Percentiles rank a stretch among this genome's conserved stretches.
Conservation (phyloP, 2,797 vertebrate genomes). For the Brachymystax lenok region DNA sequence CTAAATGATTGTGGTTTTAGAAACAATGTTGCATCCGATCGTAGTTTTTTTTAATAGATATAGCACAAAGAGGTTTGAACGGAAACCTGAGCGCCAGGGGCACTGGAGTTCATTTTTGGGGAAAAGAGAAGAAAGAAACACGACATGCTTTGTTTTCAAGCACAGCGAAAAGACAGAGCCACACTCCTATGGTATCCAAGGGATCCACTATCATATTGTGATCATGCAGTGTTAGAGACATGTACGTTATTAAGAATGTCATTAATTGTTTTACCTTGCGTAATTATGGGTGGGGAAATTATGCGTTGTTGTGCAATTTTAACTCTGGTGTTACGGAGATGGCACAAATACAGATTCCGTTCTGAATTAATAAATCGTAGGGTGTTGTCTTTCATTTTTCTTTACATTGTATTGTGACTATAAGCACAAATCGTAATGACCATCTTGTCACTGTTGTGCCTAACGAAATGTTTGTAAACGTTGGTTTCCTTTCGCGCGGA, state of each 20-base stretch:
- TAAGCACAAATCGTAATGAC: neutral
- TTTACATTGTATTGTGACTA: neutral
- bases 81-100: slow-evolving; percentile 28
- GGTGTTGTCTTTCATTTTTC: neutral
- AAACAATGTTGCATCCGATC: neutral
- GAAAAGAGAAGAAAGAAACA: slow-evolving; percentile 38
- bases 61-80: slow-evolving; percentile 33
- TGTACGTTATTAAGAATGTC: slow-evolving; percentile 2
- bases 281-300: neutral
- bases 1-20: neutral
- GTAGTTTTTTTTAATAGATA: neutral
- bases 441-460: neutral
- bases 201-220: neutral
- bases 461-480: slow-evolving; percentile 1
- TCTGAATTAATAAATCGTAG: neutral
- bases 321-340: neutral
- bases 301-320: neutral
- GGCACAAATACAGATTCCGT: neutral
- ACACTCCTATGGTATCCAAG: neutral
- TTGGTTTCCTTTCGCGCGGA: slow-evolving; percentile 7
- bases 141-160: slow-evolving; percentile 53
- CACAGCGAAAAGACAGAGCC: slow-evolving; percentile 2
- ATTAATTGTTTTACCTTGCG: slow-evolving; percentile 18
- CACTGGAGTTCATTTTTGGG: slow-evolving; percentile 32
- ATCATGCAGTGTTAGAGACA: neutral